Evolutionary conservation across 2,888 invertebrate species (phyloP).

Genomic region (Apamea anceps): DNA sequence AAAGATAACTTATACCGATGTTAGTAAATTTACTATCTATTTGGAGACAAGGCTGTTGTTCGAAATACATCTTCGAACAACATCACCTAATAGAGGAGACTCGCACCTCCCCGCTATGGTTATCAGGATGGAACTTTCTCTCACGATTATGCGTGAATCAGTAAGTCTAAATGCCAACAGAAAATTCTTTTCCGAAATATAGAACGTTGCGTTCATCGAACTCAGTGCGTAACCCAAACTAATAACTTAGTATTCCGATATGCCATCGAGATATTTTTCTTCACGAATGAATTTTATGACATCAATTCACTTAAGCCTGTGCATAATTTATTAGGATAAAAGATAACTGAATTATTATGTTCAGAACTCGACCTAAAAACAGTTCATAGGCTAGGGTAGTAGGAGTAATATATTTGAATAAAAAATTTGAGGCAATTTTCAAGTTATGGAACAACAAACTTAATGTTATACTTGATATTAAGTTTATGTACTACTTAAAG

Average conservation of each 20-base stretch:
- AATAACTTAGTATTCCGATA: slow-evolving; percentile 49
- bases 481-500: too few relatives aligned
- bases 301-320: slow-evolving; percentile 49
- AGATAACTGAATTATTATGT: slow-evolving; percentile 3
- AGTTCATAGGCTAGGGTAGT: background rate
- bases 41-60: too few relatives aligned
- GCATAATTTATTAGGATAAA: slow-evolving; percentile 43
- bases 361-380: background rate
- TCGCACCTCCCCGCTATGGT: too few relatives aligned
- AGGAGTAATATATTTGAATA: too few relatives aligned
- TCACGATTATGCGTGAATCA: background rate
- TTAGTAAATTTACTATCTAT: too few relatives aligned
- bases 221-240: slow-evolving; percentile 34
- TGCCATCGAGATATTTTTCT: slow-evolving; percentile 52
- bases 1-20: too few relatives aligned
- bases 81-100: too few relatives aligned
- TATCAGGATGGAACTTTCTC: too few relatives aligned
- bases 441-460: background rate
- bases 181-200: background rate
- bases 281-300: slow-evolving; percentile 56
- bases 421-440: background rate
- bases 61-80: too few relatives aligned
- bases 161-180: background rate
- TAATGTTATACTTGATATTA: background rate
- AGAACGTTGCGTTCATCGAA: background rate